A percentile compares a stretch with the other conserved stretches of the same genome.
Evolutionary conservation across 2,113 vertebrate species (phyloP).

Genomic region (Entomyzon cyanotis): DNA sequence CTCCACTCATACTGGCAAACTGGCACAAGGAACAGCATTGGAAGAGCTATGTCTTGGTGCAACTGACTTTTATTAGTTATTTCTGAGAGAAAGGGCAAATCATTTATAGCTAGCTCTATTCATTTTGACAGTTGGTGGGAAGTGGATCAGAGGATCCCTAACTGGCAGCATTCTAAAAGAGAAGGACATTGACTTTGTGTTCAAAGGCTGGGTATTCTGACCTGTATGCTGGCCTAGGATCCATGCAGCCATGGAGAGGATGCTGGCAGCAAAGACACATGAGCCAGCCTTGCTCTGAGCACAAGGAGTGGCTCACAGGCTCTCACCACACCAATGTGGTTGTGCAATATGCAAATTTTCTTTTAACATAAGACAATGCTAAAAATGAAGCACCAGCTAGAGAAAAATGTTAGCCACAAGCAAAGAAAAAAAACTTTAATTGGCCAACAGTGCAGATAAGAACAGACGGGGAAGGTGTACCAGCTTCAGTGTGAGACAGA

Average conservation of each 20-base stretch:
- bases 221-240: not conserved
- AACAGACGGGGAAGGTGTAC: not conserved
- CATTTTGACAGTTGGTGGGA: not conserved
- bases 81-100: not conserved
- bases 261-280: not conserved
- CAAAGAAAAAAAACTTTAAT: not conserved
- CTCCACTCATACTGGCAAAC: fast-evolving
- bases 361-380: not conserved
- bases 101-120: not conserved
- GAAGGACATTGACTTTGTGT: not conserved
- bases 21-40: not conserved
- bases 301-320: not conserved
- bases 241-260: not conserved
- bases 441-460: not conserved
- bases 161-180: not conserved
- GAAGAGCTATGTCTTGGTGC: not conserved
- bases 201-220: not conserved
- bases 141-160: not conserved
- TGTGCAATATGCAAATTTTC: not conserved
- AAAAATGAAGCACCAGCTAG: not conserved
- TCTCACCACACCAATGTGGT: fast-evolving
- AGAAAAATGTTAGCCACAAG: not conserved
- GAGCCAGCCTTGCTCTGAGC: not conserved
- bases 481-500: not conserved
- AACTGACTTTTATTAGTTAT: not conserved